Evolutionary conservation across 2,113 vertebrate species (phyloP).

Genomic region (Pseudorasbora parva): DNA sequence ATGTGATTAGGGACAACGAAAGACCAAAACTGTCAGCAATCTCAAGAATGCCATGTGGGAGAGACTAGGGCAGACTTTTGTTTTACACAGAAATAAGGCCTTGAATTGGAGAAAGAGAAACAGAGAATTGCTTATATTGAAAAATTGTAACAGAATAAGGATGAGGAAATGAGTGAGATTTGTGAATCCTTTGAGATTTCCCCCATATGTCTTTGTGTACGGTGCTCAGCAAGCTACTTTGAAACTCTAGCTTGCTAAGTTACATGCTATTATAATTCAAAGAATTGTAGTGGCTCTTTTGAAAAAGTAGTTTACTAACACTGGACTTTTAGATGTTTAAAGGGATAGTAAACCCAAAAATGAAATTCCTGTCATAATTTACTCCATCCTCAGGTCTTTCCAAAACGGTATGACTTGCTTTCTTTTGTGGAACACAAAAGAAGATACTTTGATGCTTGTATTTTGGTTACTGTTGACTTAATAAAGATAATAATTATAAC

Average conservation of each 20-base stretch:
- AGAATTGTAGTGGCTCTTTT: neutral
- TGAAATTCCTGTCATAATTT: too few species aligned
- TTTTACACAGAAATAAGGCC: conserved; percentile 4
- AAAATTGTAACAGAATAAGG: neutral
- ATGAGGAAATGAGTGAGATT: neutral
- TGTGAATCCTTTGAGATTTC: neutral
- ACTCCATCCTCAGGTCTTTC: too few species aligned
- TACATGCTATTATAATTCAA: conserved; percentile 6
- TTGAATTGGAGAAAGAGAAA: conserved; percentile 1
- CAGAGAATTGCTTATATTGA: conserved; percentile 5
- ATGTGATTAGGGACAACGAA: neutral
- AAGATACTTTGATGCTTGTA: neutral
- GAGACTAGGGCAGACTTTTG: conserved; percentile 16
- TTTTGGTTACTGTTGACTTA: neutral
- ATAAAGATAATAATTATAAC: too few species aligned
- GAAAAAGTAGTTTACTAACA: neutral
- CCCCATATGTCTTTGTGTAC: neutral
- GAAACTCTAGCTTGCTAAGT: neutral
- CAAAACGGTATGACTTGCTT: neutral
- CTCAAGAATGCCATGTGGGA: conserved; percentile 19
- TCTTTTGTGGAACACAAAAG: neutral
- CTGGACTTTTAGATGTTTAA: neutral
- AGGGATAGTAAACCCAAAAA: neutral
- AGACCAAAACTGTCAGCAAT: neutral
- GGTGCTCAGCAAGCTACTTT: neutral